Conservation (phyloP, 2,888 invertebrate species). For the Patella depressa region DNA sequence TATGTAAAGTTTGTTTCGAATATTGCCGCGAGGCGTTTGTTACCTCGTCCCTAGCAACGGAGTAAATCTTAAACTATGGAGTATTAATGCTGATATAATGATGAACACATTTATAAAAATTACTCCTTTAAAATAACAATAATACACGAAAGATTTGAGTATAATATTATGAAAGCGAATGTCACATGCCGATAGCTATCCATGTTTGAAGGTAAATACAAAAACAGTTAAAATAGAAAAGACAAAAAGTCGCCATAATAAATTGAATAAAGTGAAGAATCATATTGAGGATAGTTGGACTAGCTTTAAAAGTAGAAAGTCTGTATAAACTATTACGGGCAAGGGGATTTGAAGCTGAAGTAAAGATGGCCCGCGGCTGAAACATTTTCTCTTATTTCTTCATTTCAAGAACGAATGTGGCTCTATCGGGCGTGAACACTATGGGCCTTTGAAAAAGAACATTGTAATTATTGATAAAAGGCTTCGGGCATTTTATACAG, state of each 20-base stretch:
- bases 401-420: background rate
- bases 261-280: conserved; percentile 1
- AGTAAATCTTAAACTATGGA: background rate
- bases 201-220: background rate
- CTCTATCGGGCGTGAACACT: conserved; percentile 15
- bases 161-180: no score
- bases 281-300: no score
- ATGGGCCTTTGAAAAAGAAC: conserved; percentile 31
- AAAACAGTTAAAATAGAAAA: background rate
- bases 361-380: conserved; percentile 62
- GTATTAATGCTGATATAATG: background rate
- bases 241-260: conserved; percentile 2
- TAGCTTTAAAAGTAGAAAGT: background rate
- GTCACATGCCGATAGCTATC: no score
- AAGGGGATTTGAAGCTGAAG: conserved; percentile 20
- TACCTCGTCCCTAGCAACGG: conserved; percentile 6
- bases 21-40: conserved; percentile 7
- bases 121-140: no score
- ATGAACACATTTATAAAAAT: background rate
- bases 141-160: no score
- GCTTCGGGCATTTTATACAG: background rate
- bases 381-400: conserved; percentile 8
- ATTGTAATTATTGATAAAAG: conserved; percentile 34
- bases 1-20: background rate
- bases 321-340: background rate